Percentiles rank a stretch among this genome's conserved stretches.
Evolutionary conservation across 2,797 vertebrate species (phyloP).

Genomic region (Echeneis naucrates): DNA sequence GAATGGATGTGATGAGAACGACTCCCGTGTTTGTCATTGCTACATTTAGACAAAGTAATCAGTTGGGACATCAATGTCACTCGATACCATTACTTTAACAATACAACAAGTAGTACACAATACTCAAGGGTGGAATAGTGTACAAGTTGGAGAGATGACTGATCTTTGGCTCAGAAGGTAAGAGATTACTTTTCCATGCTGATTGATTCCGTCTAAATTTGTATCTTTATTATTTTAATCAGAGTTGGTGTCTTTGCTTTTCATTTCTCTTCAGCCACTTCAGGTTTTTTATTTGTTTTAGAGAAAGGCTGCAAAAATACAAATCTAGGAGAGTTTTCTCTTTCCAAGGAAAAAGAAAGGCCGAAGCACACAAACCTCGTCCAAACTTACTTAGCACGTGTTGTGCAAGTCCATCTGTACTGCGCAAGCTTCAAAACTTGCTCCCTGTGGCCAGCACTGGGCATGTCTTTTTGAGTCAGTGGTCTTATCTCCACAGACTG

Average conservation of each 20-base stretch:
- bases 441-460: slow-evolving; percentile 83
- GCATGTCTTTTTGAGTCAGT: slow-evolving; percentile 71
- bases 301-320: slow-evolving; percentile 28
- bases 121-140: slow-evolving; percentile 71
- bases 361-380: slow-evolving; percentile 46
- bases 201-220: slow-evolving; percentile 17
- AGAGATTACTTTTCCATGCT: slow-evolving; percentile 47
- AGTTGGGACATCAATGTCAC: slow-evolving; percentile 66
- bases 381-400: slow-evolving; percentile 52
- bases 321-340: slow-evolving; percentile 51
- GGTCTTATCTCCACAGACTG: slow-evolving; percentile 75
- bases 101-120: slow-evolving; percentile 72
- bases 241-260: slow-evolving; percentile 30
- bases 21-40: slow-evolving; percentile 71
- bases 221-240: slow-evolving; percentile 18
- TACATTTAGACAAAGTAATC: slow-evolving; percentile 79
- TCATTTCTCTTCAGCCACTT: slow-evolving; percentile 72
- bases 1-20: slow-evolving; percentile 61
- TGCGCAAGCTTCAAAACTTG: slow-evolving; percentile 60
- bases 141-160: slow-evolving; percentile 71
- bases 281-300: slow-evolving; percentile 33
- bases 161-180: slow-evolving; percentile 83
- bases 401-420: slow-evolving; percentile 62
- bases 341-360: slow-evolving; percentile 54
- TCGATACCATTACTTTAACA: slow-evolving; percentile 68